Evolutionary conservation across 2,113 vertebrate species (phyloP), one percentile per base, ranked within the genome.

Genomic region (Perccottus glenii): DNA sequence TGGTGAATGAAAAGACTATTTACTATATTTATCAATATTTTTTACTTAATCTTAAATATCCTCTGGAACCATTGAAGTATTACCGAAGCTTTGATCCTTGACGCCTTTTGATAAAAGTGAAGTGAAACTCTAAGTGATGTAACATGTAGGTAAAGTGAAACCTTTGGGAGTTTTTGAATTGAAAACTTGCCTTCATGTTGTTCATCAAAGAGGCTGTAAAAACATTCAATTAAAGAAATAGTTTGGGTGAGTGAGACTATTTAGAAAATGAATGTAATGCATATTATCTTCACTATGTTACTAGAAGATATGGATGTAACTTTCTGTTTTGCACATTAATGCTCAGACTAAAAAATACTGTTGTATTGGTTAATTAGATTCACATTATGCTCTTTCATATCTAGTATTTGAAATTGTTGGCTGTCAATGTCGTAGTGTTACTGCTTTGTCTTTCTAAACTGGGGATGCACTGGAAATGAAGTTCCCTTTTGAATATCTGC

Each of bases 381-480:
- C 19, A 27, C 19, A 27, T 27, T 27, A 27, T 27, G 19, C 19
- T 27, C 19, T 27, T 27, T 27, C 19, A 27, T 27, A 27, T 27
- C 19, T 27, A 27, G 19, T n/a, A 14, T 40, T 40, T 40, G 14
- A 55, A 35, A 38, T 55, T 36, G 35, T 40, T 5, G 38, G 12
- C 33, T 6, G 4, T 12, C 11, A 12, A 14, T 5, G 10, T 5
- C 44, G 12, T 46, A 46, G 12, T 10, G 9, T 9, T 1, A 3
- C 52, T 36, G 32, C 33, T n/a, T n/a, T 55, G 38, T 8, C 5
- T 7, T 36, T 38, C 32, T 32, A 55, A 55, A 55, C 35, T 55
- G 32, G 52, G 12, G 52, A 38, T 36, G 52, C 52, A 55, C 52
- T 55, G 52, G 35, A 33, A 33, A 33, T 55, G 33, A 55, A 55